These are phyloP conservation scores for Ophioderma brevispina DNA, from an alignment of 35 echinoderm and acorn worm genomes.

Conservation along the genomic window DNA sequence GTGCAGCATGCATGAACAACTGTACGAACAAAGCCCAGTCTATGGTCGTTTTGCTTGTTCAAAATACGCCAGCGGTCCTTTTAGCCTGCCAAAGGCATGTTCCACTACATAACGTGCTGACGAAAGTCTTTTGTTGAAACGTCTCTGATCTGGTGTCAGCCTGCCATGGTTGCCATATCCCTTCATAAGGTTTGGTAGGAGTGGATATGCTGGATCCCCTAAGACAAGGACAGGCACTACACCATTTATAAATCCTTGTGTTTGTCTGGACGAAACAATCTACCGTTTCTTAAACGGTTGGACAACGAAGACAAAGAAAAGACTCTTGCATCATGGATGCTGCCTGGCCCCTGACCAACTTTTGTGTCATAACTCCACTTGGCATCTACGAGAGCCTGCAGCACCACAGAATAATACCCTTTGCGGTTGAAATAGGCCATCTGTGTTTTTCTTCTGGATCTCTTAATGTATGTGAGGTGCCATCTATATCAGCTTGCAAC, in stretches of 20 bases:
- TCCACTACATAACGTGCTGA: background rate
- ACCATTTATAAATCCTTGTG: too few species aligned
- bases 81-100: background rate
- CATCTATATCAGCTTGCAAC: too few species aligned
- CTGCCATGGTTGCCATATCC: background rate
- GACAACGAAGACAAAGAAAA: slow-evolving; percentile 20
- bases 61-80: background rate
- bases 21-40: background rate
- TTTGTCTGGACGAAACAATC: too few species aligned
- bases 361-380: background rate
- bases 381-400: background rate
- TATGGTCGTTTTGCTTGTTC: background rate
- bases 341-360: background rate
- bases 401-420: background rate
- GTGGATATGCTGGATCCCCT: background rate
- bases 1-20: background rate
- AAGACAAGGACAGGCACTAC: background rate
- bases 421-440: background rate
- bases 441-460: too few species aligned
- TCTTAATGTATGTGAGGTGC: too few species aligned
- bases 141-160: background rate
- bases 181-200: background rate
- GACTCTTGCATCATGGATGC: slow-evolving; percentile 14
- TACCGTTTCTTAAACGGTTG: too few species aligned
- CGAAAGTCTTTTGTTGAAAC: background rate